phyloP scores from a whole-genome alignment of 2,113 vertebrate genomes.

The Ceratotherium simum region DNA sequence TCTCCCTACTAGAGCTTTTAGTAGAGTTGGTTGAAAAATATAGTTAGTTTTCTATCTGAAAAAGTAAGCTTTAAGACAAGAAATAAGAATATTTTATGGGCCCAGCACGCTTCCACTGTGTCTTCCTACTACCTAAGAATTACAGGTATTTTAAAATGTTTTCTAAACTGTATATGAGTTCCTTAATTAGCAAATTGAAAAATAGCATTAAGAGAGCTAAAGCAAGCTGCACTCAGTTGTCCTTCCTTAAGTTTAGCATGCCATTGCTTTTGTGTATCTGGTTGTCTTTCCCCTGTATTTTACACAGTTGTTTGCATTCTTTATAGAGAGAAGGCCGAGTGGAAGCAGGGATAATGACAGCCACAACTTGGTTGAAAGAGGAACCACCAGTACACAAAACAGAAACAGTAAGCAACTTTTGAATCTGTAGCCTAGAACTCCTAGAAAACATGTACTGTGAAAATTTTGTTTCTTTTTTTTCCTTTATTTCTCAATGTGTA shows the following conservation, averaged over 20 bases:
- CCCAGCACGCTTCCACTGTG: not conserved
- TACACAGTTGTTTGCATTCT: conserved; percentile 39
- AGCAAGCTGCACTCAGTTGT: not conserved
- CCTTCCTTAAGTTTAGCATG: not conserved
- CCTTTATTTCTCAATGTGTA: not conserved
- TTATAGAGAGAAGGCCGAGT: conserved; percentile 94
- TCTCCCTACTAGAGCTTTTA: not conserved
- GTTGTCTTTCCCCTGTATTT: not conserved
- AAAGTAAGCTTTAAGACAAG: conserved; percentile 31
- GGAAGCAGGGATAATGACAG: conserved; percentile 93
- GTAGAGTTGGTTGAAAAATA: conserved; percentile 2
- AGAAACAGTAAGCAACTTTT: conserved; percentile 87
- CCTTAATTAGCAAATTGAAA: conserved; percentile 45
- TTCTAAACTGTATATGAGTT: not conserved
- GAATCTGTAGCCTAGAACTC: not conserved
- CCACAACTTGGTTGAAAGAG: conserved; percentile 89
- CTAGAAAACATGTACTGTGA: not conserved
- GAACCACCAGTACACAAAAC: conserved; percentile 47
- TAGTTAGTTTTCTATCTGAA: conserved; percentile 5
- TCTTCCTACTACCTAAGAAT: not conserved
- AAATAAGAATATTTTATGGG: conserved; percentile 11
- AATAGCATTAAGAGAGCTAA: conserved; percentile 28
- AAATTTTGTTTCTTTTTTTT: not conserved
- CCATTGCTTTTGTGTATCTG: not conserved
- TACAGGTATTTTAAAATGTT: conserved; percentile 13